Evolutionary conservation across 1,140 invertebrate species (phyloP), one percentile per base, ranked within the genome.

Genomic region (Polyergus mexicanus): DNA sequence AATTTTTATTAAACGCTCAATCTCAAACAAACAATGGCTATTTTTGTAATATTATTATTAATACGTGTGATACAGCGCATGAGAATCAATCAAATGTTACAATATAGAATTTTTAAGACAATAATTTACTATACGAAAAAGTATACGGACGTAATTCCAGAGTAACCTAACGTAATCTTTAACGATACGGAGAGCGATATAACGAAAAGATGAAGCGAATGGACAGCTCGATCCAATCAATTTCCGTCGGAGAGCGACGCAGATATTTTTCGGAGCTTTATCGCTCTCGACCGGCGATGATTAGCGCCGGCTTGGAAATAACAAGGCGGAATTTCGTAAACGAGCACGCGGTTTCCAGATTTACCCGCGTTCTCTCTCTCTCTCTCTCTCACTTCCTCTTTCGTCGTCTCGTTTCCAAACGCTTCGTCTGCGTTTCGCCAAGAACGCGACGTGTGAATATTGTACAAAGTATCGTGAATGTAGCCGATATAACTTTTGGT

Each of bases 261-360:
- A 58, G 68, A 83, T 74, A 74, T 74, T 83, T 83, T 72, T 83
- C 68, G 54, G 65, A 8, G 47, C 38, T 80, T 80, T 80, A 83
- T 83, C 68, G 32, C 78, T 83, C 35, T 38, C 78, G 56, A 38
- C 65, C 77, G 51, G 32, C 63, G 76, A 68, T 62, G 68, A 83
- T 83, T 74, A 83, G 68, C 78, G 54, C 54, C 65, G 58, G 28
- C 63, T 83, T 83, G 78, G 41, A 83, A 83, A 83, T 54, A 83
- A 83, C 78, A 74, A 83, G 68, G 54, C 54, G 68, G 54, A 74
- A 83, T 83, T 83, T 83, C 66, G 54, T 81, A 72, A 72, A 81
- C 66, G 54, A 60, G 51, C 68, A 77, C 60, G 54, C 65, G 54
- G 78, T 68, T 68, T 72, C 41, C 44, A 81, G 28, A 72, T 60